These are phyloP conservation scores for Orientallactaga sibirica DNA, from an alignment of 2,797 vertebrate species.

Conservation along the genomic window DNA sequence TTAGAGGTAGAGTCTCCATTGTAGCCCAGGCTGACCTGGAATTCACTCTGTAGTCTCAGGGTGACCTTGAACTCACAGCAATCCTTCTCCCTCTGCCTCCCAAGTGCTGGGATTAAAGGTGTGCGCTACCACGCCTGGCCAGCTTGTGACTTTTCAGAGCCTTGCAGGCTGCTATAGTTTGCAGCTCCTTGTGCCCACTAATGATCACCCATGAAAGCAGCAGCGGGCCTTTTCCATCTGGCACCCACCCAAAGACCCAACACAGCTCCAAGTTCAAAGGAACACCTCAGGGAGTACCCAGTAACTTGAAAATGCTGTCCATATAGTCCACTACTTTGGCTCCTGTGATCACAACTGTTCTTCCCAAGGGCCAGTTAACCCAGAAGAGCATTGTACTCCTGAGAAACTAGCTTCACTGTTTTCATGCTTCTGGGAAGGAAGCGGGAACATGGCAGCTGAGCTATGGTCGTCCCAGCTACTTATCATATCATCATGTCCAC, in stretches of 20 bases:
- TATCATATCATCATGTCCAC: accelerated
- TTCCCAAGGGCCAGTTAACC: background rate
- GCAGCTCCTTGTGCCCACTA: background rate
- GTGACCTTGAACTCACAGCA: too few relatives aligned
- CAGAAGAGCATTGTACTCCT: background rate
- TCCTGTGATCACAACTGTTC: background rate
- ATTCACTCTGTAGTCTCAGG: too few relatives aligned
- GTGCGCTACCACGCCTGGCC: too few relatives aligned
- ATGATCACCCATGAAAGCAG: background rate
- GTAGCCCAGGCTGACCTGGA: too few relatives aligned
- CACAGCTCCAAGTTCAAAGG: background rate
- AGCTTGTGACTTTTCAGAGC: background rate
- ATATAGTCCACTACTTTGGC: background rate
- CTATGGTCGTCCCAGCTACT: background rate
- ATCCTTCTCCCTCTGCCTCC: too few relatives aligned
- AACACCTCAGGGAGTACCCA: background rate
- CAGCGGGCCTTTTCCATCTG: background rate
- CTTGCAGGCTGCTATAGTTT: background rate
- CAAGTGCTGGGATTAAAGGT: too few relatives aligned
- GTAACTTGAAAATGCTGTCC: background rate
- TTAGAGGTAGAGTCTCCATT: too few relatives aligned
- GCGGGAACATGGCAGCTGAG: too few relatives aligned
- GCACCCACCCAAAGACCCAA: background rate
- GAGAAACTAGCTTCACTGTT: background rate
- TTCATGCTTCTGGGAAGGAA: background rate